Conservation (phyloP, 2,797 vertebrate genomes). For the Etheostoma perlongum region DNA sequence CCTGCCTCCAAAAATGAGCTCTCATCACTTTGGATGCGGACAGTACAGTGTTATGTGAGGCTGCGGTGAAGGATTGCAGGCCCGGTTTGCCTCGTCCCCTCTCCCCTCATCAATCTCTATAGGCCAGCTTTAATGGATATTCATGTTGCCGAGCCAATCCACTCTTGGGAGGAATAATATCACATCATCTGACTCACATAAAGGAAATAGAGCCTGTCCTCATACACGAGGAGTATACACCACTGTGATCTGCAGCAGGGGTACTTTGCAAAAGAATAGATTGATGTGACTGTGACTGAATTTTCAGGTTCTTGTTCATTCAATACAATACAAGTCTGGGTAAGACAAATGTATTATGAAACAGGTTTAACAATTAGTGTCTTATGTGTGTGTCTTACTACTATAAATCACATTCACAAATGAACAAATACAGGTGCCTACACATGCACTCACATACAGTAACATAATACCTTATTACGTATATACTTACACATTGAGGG, state of each 20-base stretch:
- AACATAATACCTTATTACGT: too few species aligned
- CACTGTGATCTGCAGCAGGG: constrained; percentile 52
- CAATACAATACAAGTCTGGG: background rate
- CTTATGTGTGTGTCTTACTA: constrained; percentile 1
- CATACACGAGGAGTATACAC: constrained; percentile 61
- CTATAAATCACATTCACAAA: constrained; percentile 1
- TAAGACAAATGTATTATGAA: constrained; percentile 15
- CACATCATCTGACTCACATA: constrained; percentile 81
- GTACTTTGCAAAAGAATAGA: constrained; percentile 28
- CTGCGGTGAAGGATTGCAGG: constrained; percentile 74
- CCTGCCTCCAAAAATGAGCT: constrained; percentile 68
- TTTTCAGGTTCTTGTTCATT: constrained; percentile 38
- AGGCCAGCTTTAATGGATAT: constrained; percentile 82
- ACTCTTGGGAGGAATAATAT: constrained; percentile 82
- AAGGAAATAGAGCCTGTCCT: constrained; percentile 80
- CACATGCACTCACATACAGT: background rate
- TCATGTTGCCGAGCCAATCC: constrained; percentile 82
- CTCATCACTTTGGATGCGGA: constrained; percentile 64
- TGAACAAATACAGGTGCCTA: background rate
- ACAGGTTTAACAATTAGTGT: constrained; percentile 16
- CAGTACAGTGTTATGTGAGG: constrained; percentile 59
- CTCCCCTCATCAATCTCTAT: constrained; percentile 84
- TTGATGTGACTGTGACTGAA: constrained; percentile 25
- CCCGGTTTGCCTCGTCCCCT: constrained; percentile 71
- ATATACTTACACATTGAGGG: background rate